Conservation (phyloP, 2,888 invertebrate species). For the Anoncus sp. region DNA sequence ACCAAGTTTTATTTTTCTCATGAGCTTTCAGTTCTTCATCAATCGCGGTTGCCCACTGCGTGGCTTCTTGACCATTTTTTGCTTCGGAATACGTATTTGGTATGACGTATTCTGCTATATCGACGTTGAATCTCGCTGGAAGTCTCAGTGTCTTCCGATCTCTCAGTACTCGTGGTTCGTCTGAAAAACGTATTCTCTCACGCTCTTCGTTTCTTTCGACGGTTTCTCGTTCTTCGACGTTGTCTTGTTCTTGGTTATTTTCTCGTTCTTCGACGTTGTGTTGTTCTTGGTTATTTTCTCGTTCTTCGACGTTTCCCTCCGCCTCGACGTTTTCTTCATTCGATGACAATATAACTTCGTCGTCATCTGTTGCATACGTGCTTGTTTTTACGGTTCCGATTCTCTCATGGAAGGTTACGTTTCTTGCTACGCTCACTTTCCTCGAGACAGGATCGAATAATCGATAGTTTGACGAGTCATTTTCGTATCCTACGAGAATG, state of each 20-base stretch:
- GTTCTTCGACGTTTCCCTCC: not conserved
- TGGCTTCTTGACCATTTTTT: conserved; percentile 18
- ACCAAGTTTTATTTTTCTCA: conserved; percentile 48
- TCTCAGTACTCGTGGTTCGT: conserved; percentile 15
- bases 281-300: not conserved
- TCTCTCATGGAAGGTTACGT: not conserved
- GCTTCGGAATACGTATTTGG: conserved; percentile 46
- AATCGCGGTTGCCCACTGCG: conserved; percentile 45
- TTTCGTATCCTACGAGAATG: not conserved
- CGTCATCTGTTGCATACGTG: not conserved
- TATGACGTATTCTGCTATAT: conserved; percentile 22
- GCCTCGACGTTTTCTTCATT: not conserved
- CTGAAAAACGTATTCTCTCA: not conserved
- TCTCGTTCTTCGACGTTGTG: not conserved
- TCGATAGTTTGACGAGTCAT: not conserved
- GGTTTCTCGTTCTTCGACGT: not conserved
- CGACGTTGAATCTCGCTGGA: conserved; percentile 30
- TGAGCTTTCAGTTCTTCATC: conserved; percentile 59
- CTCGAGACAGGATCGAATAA: not conserved
- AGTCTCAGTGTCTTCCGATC: conserved; percentile 14
- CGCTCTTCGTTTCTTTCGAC: conserved; percentile 12
- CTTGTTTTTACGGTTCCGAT: not conserved
- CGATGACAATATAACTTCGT: not conserved
- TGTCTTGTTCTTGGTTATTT: not conserved
- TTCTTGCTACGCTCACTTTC: not conserved